These are phyloP conservation scores for Procambarus virginalis DNA, from an alignment of 1,140 invertebrate genomes.

Conservation along the genomic window DNA sequence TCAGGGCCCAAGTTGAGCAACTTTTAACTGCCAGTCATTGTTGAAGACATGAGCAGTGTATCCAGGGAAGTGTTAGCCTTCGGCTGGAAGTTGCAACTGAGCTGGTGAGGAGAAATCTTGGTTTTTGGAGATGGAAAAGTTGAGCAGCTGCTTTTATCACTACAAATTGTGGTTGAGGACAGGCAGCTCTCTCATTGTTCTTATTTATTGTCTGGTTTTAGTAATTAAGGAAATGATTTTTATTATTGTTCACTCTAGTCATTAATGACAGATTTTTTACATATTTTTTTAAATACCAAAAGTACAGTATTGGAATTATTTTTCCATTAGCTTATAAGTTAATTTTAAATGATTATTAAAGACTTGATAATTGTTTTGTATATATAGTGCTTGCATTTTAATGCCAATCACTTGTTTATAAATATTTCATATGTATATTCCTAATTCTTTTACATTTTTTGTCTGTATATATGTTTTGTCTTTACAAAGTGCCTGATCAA, in stretches of 20 bases:
- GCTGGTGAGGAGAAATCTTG: not conserved
- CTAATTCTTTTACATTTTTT: not conserved
- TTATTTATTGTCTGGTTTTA: not conserved
- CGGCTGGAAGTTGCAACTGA: not conserved
- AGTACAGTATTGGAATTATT: not conserved
- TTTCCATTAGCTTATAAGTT: not conserved
- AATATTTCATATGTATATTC: not conserved
- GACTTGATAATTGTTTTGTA: not conserved
- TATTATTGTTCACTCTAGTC: conserved; percentile 39
- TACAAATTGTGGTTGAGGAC: not conserved
- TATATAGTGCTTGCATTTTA: not conserved
- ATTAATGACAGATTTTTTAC: not conserved
- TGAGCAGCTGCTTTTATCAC: not conserved
- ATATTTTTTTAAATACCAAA: not conserved
- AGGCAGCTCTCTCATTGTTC: not conserved
- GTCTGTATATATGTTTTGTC: not conserved
- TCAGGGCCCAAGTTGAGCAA: not conserved
- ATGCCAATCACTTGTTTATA: not conserved
- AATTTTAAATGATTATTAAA: not conserved
- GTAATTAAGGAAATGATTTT: not conserved
- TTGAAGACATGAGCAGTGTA: not conserved
- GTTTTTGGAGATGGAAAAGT: not conserved
- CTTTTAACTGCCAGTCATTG: not conserved
- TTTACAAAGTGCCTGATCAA: conserved; percentile 36
- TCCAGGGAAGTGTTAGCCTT: not conserved